Conservation (phyloP, 1,140 invertebrate species). For the Drosophila gunungcola region DNA sequence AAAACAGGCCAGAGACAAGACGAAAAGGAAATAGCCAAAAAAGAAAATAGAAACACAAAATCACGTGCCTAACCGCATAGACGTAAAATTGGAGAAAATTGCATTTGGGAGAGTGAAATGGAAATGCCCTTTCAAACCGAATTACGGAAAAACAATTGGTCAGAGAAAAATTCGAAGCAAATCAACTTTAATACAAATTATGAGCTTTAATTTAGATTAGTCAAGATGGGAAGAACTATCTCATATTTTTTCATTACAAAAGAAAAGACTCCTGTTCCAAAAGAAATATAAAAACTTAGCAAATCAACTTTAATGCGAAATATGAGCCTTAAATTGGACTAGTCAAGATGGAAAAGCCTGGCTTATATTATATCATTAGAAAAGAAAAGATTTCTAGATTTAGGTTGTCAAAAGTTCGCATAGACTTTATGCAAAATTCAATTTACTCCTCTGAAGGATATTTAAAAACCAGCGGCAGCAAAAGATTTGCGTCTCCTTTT, state of each 20-base stretch:
- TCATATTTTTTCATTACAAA: too few relatives aligned
- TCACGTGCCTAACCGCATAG: slow-evolving; percentile 62
- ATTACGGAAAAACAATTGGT: background rate
- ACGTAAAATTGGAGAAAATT: slow-evolving; percentile 38
- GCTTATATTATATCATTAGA: too few relatives aligned
- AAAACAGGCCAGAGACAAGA: slow-evolving; percentile 32
- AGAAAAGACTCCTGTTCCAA: too few relatives aligned
- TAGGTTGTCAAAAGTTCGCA: too few relatives aligned
- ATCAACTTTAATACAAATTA: too few relatives aligned
- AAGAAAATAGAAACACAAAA: slow-evolving; percentile 51
- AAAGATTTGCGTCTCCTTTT: slow-evolving; percentile 41
- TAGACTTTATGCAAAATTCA: background rate
- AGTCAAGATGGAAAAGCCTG: too few relatives aligned
- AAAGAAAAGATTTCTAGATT: too few relatives aligned
- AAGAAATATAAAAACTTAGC: too few relatives aligned
- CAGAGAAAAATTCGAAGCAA: too few relatives aligned
- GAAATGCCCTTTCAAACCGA: slow-evolving; percentile 11
- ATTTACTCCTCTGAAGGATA: background rate
- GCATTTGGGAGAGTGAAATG: background rate
- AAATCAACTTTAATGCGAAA: too few relatives aligned
- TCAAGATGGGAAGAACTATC: too few relatives aligned
- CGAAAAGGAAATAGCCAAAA: slow-evolving; percentile 32
- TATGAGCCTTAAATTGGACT: too few relatives aligned
- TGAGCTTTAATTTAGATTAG: background rate
- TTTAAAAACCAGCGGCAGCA: slow-evolving; percentile 19